Conservation (phyloP, 2,888 invertebrate species). For the Xanthorhoe spadicearia region DNA sequence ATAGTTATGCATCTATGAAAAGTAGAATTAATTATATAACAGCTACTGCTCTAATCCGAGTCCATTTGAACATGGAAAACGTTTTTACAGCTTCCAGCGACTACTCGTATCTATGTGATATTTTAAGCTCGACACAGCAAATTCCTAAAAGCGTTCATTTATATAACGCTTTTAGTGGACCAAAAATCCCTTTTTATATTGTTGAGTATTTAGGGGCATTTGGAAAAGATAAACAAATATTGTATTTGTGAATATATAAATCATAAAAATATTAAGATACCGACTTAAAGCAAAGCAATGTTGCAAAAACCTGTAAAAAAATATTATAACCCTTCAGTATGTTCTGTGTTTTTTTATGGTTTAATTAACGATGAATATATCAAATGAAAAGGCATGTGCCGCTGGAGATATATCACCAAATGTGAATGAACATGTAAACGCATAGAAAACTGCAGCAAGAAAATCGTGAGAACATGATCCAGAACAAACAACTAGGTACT, state of each 20-base stretch:
- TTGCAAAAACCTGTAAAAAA: too few relatives aligned
- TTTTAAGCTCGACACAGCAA: not conserved
- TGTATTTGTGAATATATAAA: too few relatives aligned
- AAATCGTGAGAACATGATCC: not conserved
- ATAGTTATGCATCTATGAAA: too few relatives aligned
- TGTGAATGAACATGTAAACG: not conserved
- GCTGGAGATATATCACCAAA: not conserved
- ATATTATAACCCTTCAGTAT: too few relatives aligned
- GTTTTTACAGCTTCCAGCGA: slow-evolving; percentile 24
- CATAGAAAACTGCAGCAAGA: not conserved
- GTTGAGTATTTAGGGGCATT: too few relatives aligned
- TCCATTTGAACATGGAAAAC: slow-evolving; percentile 32
- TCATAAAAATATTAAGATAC: too few relatives aligned
- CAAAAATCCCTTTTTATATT: not conserved
- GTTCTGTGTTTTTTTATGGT: too few relatives aligned
- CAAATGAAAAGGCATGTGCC: too few relatives aligned
- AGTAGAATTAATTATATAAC: not conserved
- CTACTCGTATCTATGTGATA: not conserved
- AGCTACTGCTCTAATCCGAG: slow-evolving; percentile 14
- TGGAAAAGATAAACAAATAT: too few relatives aligned
- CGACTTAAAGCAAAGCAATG: too few relatives aligned
- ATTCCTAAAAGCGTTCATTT: not conserved
- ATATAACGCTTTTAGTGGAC: too few relatives aligned
- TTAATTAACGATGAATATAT: too few relatives aligned
- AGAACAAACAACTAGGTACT: not conserved